Evolutionary conservation across 2,113 vertebrate genomes (phyloP).

Genomic region (Symphodus melops): DNA sequence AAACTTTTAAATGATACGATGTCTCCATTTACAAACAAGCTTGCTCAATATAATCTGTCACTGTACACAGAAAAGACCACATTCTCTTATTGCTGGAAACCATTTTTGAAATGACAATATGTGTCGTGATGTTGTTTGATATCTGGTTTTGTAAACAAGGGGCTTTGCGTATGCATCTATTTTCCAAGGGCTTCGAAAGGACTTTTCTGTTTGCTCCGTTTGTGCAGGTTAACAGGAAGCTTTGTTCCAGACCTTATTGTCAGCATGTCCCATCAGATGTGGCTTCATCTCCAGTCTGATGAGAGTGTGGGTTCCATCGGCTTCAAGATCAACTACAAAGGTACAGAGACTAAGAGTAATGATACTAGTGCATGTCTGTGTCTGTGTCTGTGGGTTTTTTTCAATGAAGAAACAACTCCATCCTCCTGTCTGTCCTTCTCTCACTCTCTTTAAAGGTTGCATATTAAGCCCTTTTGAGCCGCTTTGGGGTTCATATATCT

Average conservation of each 20-base stretch:
- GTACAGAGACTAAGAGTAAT: slow-evolving; percentile 73
- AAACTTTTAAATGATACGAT: not conserved
- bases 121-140: slow-evolving; percentile 5
- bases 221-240: slow-evolving; percentile 92
- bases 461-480: too few species aligned
- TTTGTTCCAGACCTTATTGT: slow-evolving; percentile 98
- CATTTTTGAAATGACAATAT: not conserved
- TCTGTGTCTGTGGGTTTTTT: slow-evolving; percentile 13
- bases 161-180: too few species aligned
- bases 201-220: slow-evolving; percentile 27
- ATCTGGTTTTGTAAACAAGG: not conserved
- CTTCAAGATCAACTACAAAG: slow-evolving; percentile 99
- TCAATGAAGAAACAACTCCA: slow-evolving; percentile 21
- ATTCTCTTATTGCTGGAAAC: not conserved
- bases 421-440: slow-evolving; percentile 4
- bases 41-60: not conserved
- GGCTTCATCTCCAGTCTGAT: slow-evolving; percentile 97
- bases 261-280: slow-evolving; percentile 98
- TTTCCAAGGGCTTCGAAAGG: too few species aligned
- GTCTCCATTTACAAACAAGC: not conserved
- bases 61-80: not conserved
- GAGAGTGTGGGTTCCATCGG: slow-evolving; percentile 98
- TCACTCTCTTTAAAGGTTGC: too few species aligned
- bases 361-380: slow-evolving; percentile 44
- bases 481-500: too few species aligned